Evolutionary conservation across 2,888 invertebrate genomes (phyloP), one percentile per base, ranked within the genome.

Genomic region (Leptopterna dolabrata): DNA sequence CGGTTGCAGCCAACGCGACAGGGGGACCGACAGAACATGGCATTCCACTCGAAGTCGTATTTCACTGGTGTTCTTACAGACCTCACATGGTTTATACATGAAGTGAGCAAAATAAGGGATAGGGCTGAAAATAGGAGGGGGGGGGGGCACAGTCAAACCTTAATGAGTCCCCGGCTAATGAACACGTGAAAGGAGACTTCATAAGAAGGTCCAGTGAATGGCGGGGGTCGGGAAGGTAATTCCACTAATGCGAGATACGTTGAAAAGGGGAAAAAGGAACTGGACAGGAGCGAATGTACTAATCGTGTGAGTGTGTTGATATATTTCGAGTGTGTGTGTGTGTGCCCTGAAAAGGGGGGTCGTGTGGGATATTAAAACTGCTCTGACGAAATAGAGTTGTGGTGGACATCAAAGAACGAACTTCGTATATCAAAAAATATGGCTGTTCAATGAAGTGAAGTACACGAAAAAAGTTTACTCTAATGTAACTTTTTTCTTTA

Each of bases 161-260:
- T 73, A 30, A 73, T 73, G 73, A 73, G 73, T 73, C 30, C n/a
- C 14, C 73, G 13, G 16, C 73, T 73, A 73, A 73, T 73, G 73
- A 73, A 73, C 73, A 73, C 9, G 73, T 73, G 73, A 73, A 19
- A 19, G 73, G 36, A 13, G 73, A 19, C 13, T 11, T 14, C 19
- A 13, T 2, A 16, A 30, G 16, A 13, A 19, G 27, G 19, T 29
- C 16, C 36, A 19, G 16, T 36, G 73, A 30, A 30, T 30, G n/a
- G 36, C 73, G 73, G 16, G 36, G n/a, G n/a, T 19, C 36, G 4
- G 4, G 19, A 29, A 30, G 41, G 73, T 73, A 73, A 73, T 73
- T 73, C 73, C 73, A 73, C 73, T 73, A 73, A 73, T 73, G 73
- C 73, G 41, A 19, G 55, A 29, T 70, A 41, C 36, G 73, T 73